Evolutionary conservation across 2,797 vertebrate species (phyloP), one percentile per base, ranked within the genome.

Genomic region (Sebastes taczanowskii): DNA sequence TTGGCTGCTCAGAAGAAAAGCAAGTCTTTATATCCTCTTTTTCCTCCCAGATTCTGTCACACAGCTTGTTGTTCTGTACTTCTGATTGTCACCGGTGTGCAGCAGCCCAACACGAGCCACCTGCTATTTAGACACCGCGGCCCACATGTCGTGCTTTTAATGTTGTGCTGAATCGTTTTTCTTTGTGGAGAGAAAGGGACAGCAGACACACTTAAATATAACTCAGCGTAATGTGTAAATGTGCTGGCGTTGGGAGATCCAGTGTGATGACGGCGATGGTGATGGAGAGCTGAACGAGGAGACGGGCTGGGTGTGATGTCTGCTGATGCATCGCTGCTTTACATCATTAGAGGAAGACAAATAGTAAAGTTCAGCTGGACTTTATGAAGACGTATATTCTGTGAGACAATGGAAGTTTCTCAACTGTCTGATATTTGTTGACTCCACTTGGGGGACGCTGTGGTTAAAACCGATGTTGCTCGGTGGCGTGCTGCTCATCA

Each of bases 141-240:
- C 27, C 59, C 71, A 67, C 73, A 65, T 71, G 74, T 75, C 60
- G 55, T 9, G 58, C 83, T 75, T 81, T 77, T 58, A 65, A 32
- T 27, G 11, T 55, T 59, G 23, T 80, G 58, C 71, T 70, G 71
- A 67, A 25, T n/a, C 18, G 42, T 35, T 60, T 77, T 20, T 65
- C 22, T 78, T 63, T 70, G 64, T 83, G 20, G 2, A 60, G 80
- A 11, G 64, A 71, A 42, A 59, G 11, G 27, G 27, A 70, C 22
- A 22, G 22, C n/a, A 13, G 35, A 53, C 32, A 35, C 62, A 34
- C 29, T 14, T 13, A 0, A 38, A 13, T 32, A 65, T 32, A 66
- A 56, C 63, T 82, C 76, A 65, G 73, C 63, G 5, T 74, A 71
- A 74, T 61, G 80, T 64, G 65, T 70, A 34, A 70, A 71, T 34